These are phyloP conservation scores for Scleropages formosus DNA, from an alignment of 2,797 vertebrate genomes.

Conservation along the genomic window DNA sequence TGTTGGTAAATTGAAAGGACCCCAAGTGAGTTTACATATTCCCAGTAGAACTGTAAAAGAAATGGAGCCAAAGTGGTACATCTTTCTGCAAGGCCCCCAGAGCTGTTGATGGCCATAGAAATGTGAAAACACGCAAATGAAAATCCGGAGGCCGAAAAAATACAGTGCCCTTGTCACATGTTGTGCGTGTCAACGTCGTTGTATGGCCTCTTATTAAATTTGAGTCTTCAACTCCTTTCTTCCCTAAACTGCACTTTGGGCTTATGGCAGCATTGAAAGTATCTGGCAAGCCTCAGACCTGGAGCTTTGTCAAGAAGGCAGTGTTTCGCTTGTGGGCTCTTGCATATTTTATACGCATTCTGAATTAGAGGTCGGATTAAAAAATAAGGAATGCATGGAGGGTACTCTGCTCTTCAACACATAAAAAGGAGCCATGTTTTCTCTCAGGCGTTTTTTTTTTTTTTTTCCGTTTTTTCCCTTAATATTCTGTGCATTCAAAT, in stretches of 20 bases:
- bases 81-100: conserved; percentile 5
- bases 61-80: conserved; percentile 18
- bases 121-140: neutral
- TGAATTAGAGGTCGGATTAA: conserved; percentile 30
- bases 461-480: conserved; percentile 34
- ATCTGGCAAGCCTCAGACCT: conserved; percentile 25
- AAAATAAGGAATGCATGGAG: conserved; percentile 30
- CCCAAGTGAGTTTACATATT: conserved; percentile 42
- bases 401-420: conserved; percentile 28
- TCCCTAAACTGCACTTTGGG: conserved; percentile 1
- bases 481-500: conserved; percentile 39
- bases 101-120: neutral
- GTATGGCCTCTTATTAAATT: conserved; percentile 25
- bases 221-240: conserved; percentile 7
- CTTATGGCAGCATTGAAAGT: conserved; percentile 24
- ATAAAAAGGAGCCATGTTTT: conserved; percentile 29
- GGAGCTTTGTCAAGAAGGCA: conserved; percentile 30
- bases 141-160: neutral
- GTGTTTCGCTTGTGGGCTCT: conserved; percentile 27
- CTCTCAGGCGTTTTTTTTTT: conserved; percentile 21
- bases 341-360: conserved; percentile 35
- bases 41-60: conserved; percentile 38
- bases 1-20: conserved; percentile 42
- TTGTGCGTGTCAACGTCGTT: conserved; percentile 22
- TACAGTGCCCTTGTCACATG: neutral